A percentile compares a stretch with the other conserved stretches of the same genome.
Conservation (phyloP, 2,113 vertebrate genomes). For the Pogona vitticeps region DNA sequence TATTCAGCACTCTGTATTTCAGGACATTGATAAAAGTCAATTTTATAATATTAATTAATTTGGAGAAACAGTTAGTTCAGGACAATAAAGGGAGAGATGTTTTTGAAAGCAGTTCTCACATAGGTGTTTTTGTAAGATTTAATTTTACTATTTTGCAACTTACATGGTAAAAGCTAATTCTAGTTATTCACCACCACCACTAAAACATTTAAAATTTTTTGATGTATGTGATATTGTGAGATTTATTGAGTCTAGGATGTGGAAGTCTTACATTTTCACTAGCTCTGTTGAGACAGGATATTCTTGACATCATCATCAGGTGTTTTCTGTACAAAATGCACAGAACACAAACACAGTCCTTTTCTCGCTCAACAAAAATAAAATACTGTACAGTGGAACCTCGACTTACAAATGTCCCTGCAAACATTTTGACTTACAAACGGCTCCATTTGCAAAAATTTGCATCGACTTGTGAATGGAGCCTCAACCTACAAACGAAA, state of each 20-base stretch:
- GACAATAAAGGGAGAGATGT: neutral
- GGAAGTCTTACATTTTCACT: neutral
- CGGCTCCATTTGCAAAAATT: too few species aligned
- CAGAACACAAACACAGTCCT: neutral
- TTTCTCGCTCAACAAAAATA: neutral
- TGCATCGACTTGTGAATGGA: too few species aligned
- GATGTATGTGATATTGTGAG: neutral
- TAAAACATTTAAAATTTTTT: neutral
- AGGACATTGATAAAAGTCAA: constrained; percentile 14
- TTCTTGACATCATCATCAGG: neutral
- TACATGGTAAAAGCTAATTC: neutral
- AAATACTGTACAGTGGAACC: too few species aligned
- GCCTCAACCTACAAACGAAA: too few species aligned
- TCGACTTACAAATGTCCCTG: too few species aligned
- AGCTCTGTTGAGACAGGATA: fast-evolving
- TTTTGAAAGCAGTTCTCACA: constrained; percentile 7
- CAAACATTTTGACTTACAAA: too few species aligned
- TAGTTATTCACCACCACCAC: neutral
- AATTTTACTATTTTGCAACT: neutral
- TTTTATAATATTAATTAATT: constrained; percentile 5
- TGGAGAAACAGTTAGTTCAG: neutral
- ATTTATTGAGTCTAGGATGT: neutral
- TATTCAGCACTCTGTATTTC: neutral
- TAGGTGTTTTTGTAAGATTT: neutral
- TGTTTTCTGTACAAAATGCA: neutral